phyloP scores from a whole-genome alignment of 2,888 invertebrate species.

The Labia minor region DNA sequence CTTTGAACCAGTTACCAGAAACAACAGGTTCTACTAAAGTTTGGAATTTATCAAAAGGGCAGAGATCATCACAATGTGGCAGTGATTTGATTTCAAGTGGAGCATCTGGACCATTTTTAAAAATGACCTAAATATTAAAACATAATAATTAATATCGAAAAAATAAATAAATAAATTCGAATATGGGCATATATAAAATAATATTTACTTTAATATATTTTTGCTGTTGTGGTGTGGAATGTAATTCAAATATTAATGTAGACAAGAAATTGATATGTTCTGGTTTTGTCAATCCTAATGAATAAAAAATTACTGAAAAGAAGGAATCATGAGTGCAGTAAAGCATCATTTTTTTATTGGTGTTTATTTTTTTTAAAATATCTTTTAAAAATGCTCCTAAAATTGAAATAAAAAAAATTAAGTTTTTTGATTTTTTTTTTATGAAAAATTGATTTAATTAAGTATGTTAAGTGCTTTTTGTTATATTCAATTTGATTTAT shows the following conservation, averaged over 20 bases:
- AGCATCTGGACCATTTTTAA: too few relatives aligned
- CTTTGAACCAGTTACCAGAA: not conserved
- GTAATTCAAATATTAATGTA: not conserved
- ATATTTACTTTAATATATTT: not conserved
- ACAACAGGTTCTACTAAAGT: not conserved
- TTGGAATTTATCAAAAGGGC: not conserved
- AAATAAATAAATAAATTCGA: too few relatives aligned
- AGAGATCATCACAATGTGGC: not conserved
- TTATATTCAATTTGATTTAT: too few relatives aligned
- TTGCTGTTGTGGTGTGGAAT: not conserved
- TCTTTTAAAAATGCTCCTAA: too few relatives aligned
- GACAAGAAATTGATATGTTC: not conserved
- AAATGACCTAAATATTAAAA: too few relatives aligned
- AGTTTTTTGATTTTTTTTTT: too few relatives aligned
- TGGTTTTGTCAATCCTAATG: not conserved
- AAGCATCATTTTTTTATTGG: not conserved
- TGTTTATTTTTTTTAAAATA: too few relatives aligned
- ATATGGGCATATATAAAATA: too few relatives aligned
- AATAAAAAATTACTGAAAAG: not conserved
- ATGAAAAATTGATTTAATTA: too few relatives aligned
- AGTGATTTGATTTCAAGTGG: not conserved
- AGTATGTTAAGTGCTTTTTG: too few relatives aligned
- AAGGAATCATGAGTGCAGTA: not conserved
- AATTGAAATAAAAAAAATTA: too few relatives aligned
- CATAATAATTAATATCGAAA: too few relatives aligned